Evolutionary conservation across 1,140 invertebrate genomes (phyloP).

Genomic region (Schmidtea mediterranea): DNA sequence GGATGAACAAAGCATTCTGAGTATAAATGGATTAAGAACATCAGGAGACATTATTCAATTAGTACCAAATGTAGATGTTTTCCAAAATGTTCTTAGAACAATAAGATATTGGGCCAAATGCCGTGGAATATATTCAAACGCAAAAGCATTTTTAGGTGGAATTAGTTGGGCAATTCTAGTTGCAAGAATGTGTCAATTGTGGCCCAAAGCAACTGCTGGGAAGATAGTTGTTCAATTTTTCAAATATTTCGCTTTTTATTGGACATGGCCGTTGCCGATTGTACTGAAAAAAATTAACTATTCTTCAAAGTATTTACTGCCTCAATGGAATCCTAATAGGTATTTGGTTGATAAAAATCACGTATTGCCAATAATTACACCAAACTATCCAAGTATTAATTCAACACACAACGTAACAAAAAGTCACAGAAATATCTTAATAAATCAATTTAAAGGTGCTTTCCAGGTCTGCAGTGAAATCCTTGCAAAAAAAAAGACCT

Average conservation of each 20-base stretch:
- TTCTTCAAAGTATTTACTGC: not conserved
- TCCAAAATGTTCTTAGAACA: slow-evolving; percentile 60
- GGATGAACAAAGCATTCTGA: slow-evolving; percentile 1
- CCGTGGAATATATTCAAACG: slow-evolving; percentile 91
- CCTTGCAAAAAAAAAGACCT: not conserved
- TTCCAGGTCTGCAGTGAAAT: not conserved
- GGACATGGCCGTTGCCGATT: too few relatives aligned
- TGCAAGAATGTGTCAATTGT: slow-evolving; percentile 82
- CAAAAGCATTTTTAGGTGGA: slow-evolving; percentile 81
- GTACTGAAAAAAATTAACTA: not conserved
- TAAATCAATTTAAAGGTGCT: not conserved
- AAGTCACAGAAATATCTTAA: not conserved
- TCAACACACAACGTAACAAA: slow-evolving; percentile 72
- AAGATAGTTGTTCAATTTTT: slow-evolving; percentile 93
- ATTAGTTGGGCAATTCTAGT: slow-evolving; percentile 99
- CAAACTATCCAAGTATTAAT: slow-evolving; percentile 96
- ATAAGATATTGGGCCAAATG: slow-evolving; percentile 97
- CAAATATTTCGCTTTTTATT: too few relatives aligned
- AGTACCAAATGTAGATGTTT: slow-evolving; percentile 52
- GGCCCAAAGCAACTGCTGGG: slow-evolving; percentile 76
- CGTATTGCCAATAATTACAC: slow-evolving; percentile 97
- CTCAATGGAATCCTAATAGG: slow-evolving; percentile 19
- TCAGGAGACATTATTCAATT: slow-evolving; percentile 2
- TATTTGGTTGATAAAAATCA: slow-evolving; percentile 69
- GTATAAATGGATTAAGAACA: slow-evolving; percentile 3